Percentiles rank a stretch among this genome's conserved stretches.
phyloP scores from a whole-genome alignment of 2,888 invertebrate species.

The Calliphora vomitoria region DNA sequence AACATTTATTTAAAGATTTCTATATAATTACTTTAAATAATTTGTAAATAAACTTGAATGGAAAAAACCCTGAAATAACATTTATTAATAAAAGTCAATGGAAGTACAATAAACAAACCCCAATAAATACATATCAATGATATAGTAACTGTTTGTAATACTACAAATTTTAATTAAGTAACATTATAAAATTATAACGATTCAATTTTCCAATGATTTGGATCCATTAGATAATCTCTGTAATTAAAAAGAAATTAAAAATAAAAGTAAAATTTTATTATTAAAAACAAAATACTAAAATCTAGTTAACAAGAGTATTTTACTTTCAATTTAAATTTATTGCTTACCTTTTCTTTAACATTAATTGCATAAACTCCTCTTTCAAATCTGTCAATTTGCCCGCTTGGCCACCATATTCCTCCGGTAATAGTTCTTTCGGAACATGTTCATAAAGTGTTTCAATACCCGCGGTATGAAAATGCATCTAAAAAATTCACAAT shows the following conservation, averaged over 20 bases:
- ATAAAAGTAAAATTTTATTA: too few species aligned
- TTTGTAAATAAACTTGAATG: background rate
- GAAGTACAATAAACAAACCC: background rate
- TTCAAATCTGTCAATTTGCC: constrained; percentile 85
- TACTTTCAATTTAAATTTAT: background rate
- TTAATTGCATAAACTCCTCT: constrained; percentile 86
- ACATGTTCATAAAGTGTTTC: constrained; percentile 87
- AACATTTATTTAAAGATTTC: constrained; percentile 5
- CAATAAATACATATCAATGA: background rate
- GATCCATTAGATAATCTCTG: constrained; percentile 87
- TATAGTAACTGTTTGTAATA: background rate
- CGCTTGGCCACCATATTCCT: constrained; percentile 80
- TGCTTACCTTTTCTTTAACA: constrained; percentile 86
- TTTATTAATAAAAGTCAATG: background rate
- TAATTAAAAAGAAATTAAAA: constrained; percentile 74
- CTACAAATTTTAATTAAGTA: background rate
- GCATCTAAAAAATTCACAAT: constrained; percentile 85
- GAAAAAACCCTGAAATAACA: background rate
- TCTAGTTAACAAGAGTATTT: too few species aligned
- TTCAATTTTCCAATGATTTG: constrained; percentile 87
- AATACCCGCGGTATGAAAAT: constrained; percentile 88
- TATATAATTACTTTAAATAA: background rate
- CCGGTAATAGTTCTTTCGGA: constrained; percentile 83
- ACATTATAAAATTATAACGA: constrained; percentile 79
- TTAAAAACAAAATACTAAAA: too few species aligned